Base-by-base conservation (phyloP, 2,113 vertebrate species). In the Phyllostomus discolor region DNA sequence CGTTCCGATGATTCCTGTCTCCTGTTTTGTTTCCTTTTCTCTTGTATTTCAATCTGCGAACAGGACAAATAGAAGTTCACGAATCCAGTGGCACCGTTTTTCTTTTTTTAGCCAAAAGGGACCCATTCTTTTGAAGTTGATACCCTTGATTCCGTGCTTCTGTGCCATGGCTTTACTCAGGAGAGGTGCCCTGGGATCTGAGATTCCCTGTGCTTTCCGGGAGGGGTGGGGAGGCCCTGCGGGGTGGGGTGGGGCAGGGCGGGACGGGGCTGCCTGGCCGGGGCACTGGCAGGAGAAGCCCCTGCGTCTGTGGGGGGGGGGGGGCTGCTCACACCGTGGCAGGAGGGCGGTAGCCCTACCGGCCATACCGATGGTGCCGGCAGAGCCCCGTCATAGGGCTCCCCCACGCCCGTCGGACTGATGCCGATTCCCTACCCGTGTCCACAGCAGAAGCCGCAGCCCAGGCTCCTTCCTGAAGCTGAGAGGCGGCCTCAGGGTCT, bases 131-230 rank as follows among this genome's bases (percentile, higher is more conserved):
- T 67, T 84, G 38, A 90, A 48, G 43, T 75, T 82, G 90, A 62
- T 73, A 28, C 38, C 38, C 22, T n/a, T 91, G 52, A 88, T 64
- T 48, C 15, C 28, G 72, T 90, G 43, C 70, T 87, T n/a, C 31
- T 48, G 17, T 52, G 35, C 72, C 35, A 38, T 38, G 52, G 33
- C 64, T 88, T 82, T n/a, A 24, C 5, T 85, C 35, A 66, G 59
- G 67, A 89, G 33, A 33, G 22, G 14, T n/a, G 0, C 33, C 38
- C 0, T 10, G 22, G 16, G 12, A 50, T 17, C 57, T 78, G 50
- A 92, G 93, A 88, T 80, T 93, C 41, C 57, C 28, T n/a, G 19
- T 2, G 48, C 17, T 90, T 89, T 95, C 88, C 33, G 86, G 59
- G 52, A 80, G 24, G 10, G 35, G 15, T 69, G 11, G 48, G 89